Conservation (phyloP, 1,140 invertebrate genomes). For the Heliconius nattereri region DNA sequence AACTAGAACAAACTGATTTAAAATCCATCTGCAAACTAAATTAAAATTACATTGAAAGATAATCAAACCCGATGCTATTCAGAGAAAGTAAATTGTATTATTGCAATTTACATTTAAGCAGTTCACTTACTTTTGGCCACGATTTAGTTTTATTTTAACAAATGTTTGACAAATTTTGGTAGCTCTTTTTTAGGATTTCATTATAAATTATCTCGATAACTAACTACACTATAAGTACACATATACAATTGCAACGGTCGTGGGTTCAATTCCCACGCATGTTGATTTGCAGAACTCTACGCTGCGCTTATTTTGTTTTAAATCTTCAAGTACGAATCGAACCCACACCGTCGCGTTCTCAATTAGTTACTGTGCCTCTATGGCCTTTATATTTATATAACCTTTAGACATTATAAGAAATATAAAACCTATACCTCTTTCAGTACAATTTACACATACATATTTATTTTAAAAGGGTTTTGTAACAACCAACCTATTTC, state of each 20-base stretch:
- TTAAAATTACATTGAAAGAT: constrained; percentile 16
- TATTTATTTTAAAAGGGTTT: constrained; percentile 5
- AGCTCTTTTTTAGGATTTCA: neutral
- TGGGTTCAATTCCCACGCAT: no score
- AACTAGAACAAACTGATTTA: neutral
- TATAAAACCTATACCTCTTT: neutral
- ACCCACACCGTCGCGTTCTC: no score
- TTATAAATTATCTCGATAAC: neutral
- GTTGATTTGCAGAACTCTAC: neutral
- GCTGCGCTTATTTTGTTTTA: neutral
- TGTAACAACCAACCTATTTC: constrained; percentile 12
- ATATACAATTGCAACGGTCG: no score
- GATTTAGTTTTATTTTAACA: neutral
- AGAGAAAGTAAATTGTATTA: constrained; percentile 3
- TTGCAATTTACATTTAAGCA: neutral
- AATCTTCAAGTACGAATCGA: no score
- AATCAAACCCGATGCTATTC: neutral
- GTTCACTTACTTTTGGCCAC: neutral
- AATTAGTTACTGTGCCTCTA: no score
- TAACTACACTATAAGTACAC: no score
- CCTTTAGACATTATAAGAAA: no score
- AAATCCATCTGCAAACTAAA: constrained; percentile 13
- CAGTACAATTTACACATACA: neutral
- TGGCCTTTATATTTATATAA: no score
- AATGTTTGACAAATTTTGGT: neutral